Evolutionary conservation across 2,113 vertebrate genomes (phyloP).

Genomic region (Pycnonotus jocosus): DNA sequence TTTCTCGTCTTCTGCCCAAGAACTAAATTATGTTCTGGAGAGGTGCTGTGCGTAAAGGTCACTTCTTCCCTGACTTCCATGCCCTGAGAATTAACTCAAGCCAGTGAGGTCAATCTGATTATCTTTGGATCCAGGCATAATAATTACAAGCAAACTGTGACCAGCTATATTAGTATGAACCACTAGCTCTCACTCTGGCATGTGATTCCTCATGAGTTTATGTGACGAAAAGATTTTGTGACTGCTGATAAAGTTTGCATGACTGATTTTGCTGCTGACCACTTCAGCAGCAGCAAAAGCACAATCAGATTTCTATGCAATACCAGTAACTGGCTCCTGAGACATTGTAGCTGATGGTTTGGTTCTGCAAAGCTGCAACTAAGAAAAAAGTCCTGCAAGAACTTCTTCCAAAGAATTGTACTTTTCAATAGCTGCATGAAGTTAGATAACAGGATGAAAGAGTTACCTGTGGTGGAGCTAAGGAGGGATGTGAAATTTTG

Average conservation of each 20-base stretch:
- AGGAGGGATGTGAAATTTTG: neutral
- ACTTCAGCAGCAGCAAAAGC: neutral
- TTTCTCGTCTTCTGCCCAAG: neutral
- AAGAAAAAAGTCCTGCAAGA: neutral
- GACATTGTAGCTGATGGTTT: neutral
- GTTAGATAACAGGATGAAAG: neutral
- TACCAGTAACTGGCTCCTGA: neutral
- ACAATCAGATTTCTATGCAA: neutral
- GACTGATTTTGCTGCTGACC: neutral
- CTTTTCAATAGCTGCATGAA: neutral
- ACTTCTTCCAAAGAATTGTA: neutral
- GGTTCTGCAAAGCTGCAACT: neutral
- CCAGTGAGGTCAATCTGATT: neutral
- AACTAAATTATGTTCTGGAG: neutral
- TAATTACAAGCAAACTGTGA: neutral
- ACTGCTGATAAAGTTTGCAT: neutral
- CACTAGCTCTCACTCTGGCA: neutral
- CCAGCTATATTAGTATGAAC: neutral
- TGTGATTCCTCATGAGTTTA: neutral
- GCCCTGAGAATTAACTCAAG: neutral
- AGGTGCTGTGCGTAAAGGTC: neutral
- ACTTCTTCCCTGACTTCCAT: neutral
- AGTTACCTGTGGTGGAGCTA: neutral
- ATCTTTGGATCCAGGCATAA: neutral
- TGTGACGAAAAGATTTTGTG: neutral